Base-by-base conservation (phyloP, 2,888 invertebrate genomes). In the Lissocephala sabroskyi region DNA sequence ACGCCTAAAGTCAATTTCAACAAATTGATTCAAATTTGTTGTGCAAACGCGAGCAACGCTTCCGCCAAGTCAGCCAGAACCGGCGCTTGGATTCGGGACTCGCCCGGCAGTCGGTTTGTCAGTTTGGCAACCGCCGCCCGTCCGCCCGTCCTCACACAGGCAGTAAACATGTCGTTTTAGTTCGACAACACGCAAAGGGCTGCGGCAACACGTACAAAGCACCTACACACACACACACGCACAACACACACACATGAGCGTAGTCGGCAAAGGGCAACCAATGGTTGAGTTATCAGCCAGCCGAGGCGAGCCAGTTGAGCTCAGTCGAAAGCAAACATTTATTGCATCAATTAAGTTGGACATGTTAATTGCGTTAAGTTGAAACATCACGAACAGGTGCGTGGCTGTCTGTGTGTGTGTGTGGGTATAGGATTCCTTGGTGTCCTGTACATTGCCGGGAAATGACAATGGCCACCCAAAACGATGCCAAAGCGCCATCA, bases 271-370 rank as follows among this genome's bases (percentile, higher is more conserved):
- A 49, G 49, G 52, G 44, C 37, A 33, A 14, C 13, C 30, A 41
- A 13, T 37, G 18, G n/a, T n/a, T 9, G 32, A 23, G 32, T 32
- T 29, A 37, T 43, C 49, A 60, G 54, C 41, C 29, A 51, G 36
- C 41, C n/a, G n/a, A n/a, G n/a, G n/a, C n/a, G n/a, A n/a, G n/a
- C n/a, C n/a, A n/a, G n/a, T n/a, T 50, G 44, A 56, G 45, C 61
- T n/a, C n/a, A n/a, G n/a, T n/a, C 50, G 44, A 56, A 44, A 59
- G 63, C 63, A 78, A 78, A 71, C 71, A 73, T 73, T 75, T 78
- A 73, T 73, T 73, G 79, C 71, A 78, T 78, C 71, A 78, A 78
- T 73, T 73, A 73, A 73, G 79, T 78, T 78, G 71, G 79, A 73
- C 79, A 73, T 73, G 71, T 73, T 73, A 73, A 73, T 73, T 73